Evolutionary conservation across 2,113 vertebrate genomes (phyloP), one percentile per base, ranked within the genome.

Genomic region (Puffinus mauretanicus): DNA sequence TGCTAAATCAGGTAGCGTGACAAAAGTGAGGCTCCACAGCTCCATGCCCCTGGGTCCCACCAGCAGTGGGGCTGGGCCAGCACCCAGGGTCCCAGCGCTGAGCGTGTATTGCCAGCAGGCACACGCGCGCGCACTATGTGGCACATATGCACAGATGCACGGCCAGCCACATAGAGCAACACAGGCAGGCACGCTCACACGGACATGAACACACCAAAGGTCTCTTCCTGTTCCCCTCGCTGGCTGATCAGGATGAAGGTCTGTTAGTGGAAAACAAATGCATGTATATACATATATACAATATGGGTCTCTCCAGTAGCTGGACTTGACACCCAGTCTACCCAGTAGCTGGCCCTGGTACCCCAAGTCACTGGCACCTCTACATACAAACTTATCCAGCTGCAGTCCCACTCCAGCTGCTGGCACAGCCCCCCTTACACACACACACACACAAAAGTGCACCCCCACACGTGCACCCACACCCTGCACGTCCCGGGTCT

Each of bases 181-280:
- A 8, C 1, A 1, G 6, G 16, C 24, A 38, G 26, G 8, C 19
- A 32, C 0, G 0, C 6, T 44, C 26, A 38, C 12, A 8, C 2
- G 3, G 32, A 36, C 30, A 19, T 2, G 7, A 47, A 15, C 9
- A 26, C 10, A 27, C 5, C 44, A 65, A 46, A 44, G 51, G 2
- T 13, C 10, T 79, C 30, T 58, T 82, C 36, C 40, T 58, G 10
- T 24, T 85, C n/a, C 16, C 9, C 10, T 42, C 1, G 0, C 34
- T 65, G 47, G 15, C 12, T 78, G 49, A 44, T 60, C 12, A 69
- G 3, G 6, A 38, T 30, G 10, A 49, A 76, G 9, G 10, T 32
- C 19, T 47, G 6, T 38, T 60, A n/a, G 38, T 16, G 42, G 17
- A 73, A 79, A 86, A 86, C 29, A 79, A 65, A 86, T 34, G 4